A percentile compares a stretch with the other conserved stretches of the same genome.
phyloP scores from a whole-genome alignment of 2,888 invertebrate species.

The Agrotis clavis region DNA sequence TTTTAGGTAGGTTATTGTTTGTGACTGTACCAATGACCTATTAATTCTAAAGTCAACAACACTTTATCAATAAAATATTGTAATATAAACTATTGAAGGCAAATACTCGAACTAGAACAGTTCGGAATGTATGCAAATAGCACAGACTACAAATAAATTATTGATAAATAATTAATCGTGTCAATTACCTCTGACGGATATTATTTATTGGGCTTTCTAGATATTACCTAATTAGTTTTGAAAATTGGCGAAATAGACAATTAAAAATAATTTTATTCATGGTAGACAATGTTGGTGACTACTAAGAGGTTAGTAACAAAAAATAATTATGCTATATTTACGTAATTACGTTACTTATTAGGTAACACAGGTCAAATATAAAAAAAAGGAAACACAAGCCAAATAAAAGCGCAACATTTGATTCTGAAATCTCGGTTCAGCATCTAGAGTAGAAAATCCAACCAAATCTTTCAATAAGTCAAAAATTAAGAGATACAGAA shows the following conservation, averaged over 20 bases:
- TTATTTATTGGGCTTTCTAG: background rate
- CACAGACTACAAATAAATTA: constrained; percentile 20
- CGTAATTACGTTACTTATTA: background rate
- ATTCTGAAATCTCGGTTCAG: background rate
- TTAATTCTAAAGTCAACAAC: constrained; percentile 1
- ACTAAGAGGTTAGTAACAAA: background rate
- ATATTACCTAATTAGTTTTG: background rate
- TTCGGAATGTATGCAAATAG: constrained; percentile 23
- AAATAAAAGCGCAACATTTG: background rate
- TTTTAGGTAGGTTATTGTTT: too few relatives aligned
- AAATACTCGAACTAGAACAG: constrained; percentile 3
- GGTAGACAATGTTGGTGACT: background rate
- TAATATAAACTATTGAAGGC: constrained; percentile 3
- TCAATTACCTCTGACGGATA: constrained; percentile 9
- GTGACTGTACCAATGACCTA: background rate
- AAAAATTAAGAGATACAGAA: too few relatives aligned
- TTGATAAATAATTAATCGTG: constrained; percentile 28
- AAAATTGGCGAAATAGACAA: background rate
- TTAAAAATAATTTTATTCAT: background rate
- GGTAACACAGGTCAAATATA: background rate
- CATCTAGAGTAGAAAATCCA: background rate
- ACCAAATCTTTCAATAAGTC: too few relatives aligned
- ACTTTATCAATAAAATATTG: constrained; percentile 5
- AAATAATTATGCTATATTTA: background rate
- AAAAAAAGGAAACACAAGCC: background rate